Conservation (phyloP, 2,113 vertebrate genomes). For the Panurus biarmicus region DNA sequence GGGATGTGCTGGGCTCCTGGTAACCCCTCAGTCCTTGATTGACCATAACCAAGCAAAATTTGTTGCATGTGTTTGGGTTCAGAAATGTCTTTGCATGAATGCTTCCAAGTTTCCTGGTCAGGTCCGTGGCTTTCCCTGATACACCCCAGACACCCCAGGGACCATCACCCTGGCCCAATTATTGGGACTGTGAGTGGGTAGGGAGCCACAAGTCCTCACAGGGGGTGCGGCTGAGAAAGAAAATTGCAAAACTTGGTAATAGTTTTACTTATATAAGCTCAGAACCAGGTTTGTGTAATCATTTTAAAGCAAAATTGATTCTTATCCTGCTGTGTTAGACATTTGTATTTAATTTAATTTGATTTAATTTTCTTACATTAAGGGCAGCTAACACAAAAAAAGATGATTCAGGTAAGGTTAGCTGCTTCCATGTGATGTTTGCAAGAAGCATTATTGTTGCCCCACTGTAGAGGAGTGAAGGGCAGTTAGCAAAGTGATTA, state of each 20-base stretch:
- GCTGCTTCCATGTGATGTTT: background rate
- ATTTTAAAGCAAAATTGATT: background rate
- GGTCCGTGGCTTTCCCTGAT: background rate
- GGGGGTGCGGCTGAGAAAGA: background rate
- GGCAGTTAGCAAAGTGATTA: background rate
- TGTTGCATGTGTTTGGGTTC: background rate
- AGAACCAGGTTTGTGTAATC: background rate
- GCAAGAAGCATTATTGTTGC: background rate
- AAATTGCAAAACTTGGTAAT: background rate
- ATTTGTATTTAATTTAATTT: background rate
- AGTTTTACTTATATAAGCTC: background rate
- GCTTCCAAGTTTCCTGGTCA: accelerated
- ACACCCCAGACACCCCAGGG: accelerated
- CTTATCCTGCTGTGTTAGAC: background rate
- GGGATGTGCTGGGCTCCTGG: background rate
- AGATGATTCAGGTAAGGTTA: background rate
- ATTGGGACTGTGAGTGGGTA: no score
- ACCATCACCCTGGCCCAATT: accelerated
- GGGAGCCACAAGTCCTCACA: accelerated
- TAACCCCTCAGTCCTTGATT: accelerated
- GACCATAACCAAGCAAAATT: background rate
- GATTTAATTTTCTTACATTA: background rate
- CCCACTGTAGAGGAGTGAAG: background rate
- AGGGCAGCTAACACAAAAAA: background rate
- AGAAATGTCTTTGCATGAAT: background rate